Evolutionary conservation across 2,113 vertebrate species (phyloP), one percentile per base, ranked within the genome.

Genomic region (Heliornis fulica): DNA sequence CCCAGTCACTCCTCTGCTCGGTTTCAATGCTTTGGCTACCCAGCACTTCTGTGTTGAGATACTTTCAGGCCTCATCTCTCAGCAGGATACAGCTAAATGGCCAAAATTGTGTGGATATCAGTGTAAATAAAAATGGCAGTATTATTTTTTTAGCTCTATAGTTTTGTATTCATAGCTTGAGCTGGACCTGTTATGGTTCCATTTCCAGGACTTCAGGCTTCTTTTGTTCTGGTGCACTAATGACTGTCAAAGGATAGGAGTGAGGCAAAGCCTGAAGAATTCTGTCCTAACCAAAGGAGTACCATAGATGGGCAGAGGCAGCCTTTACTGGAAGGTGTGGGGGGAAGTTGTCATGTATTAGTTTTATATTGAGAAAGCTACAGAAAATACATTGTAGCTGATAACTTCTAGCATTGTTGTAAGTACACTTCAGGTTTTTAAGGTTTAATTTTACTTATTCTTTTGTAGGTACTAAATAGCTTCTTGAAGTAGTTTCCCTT

Each of bases 261-360:
- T 89, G 94, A 94, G 79, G 83, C 75, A 92, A 60, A 94, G 93
- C 18, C 1, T 57, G 90, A 86, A 75, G 85, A 86, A 86, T 88
- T 92, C 22, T 2, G 31, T 71, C 6, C 5, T 83, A 75, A 85
- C 79, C 69, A 87, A 84, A 92, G 74, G 85, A 91, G 56, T 82
- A 15, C 93, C 72, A 17, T 92, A 93, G 85, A 95, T 89, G 88
- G 90, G 88, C 83, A 95, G 93, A 89, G 91, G 25, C 93, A 92
- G 88, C 48, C 72, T 78, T 75, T 32, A 13, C 31, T 95, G 79
- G 54, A 70, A 96, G 93, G 85, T 92, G 94, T 90, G 66, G 46
- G 90, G 80, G 48, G 51, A 90, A 90, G 63, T 82, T 93, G 82
- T 75, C 76, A 57, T 43, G 86, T 93, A 46, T 19, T 77, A 46